Percentiles rank a stretch among this genome's conserved stretches.
Conservation (phyloP, 2,888 invertebrate species). For the Agapostemon virescens region DNA sequence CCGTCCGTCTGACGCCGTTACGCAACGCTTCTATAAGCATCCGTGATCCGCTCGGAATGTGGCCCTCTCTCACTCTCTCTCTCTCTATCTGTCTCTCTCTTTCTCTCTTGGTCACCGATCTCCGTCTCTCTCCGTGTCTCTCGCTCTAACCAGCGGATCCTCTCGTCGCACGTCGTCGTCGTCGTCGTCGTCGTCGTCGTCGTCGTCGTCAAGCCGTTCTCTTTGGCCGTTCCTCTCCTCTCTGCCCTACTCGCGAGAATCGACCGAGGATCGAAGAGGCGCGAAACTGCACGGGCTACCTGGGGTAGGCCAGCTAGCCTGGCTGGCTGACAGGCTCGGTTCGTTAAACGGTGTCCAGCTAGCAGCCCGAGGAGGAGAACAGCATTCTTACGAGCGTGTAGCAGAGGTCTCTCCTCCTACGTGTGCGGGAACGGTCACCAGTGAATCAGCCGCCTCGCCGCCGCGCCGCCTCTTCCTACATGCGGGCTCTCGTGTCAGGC, state of each 20-base stretch:
- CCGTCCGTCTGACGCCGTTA: constrained; percentile 74
- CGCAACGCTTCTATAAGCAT: constrained; percentile 80
- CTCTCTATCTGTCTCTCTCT: constrained; percentile 40
- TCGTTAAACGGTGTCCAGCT: constrained; percentile 12
- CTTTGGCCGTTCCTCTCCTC: not conserved
- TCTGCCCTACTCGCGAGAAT: not conserved
- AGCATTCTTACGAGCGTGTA: constrained; percentile 20
- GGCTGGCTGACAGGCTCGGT: constrained; percentile 33
- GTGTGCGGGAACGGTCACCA: constrained; percentile 30
- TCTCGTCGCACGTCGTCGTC: not conserved
- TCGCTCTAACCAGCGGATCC: constrained; percentile 1
- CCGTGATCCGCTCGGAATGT: constrained; percentile 79
- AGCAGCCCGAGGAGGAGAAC: not conserved
- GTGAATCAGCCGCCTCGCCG: constrained; percentile 42
- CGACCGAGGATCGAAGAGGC: constrained; percentile 1
- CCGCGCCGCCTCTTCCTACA: constrained; percentile 45
- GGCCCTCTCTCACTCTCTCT: constrained; percentile 65
- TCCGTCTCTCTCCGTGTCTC: constrained; percentile 31
- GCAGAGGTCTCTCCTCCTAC: constrained; percentile 37
- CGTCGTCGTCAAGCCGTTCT: not conserved
- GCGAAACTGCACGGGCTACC: not conserved
- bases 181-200: not conserved
- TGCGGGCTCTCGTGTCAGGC: constrained; percentile 38
- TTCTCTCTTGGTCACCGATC: not conserved
- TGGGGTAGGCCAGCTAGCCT: constrained; percentile 17